Evolutionary conservation across 2,113 vertebrate genomes (phyloP).

Genomic region (Etia nguti): DNA sequence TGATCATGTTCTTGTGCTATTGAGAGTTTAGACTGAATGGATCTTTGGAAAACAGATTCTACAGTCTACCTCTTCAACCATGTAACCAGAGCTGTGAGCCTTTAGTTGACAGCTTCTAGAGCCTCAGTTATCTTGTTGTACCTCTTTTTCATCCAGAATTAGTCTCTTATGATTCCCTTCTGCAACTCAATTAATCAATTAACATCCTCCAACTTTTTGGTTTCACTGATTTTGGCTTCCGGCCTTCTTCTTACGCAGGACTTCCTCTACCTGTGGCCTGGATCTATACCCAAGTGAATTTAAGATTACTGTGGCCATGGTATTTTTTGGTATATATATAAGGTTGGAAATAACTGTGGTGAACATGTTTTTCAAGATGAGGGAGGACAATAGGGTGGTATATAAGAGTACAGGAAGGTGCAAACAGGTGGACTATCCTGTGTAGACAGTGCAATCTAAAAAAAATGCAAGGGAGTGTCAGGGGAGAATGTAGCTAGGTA

Average conservation of each 20-base stretch:
- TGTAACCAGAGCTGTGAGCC: background rate
- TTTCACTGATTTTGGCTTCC: background rate
- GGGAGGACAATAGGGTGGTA: background rate
- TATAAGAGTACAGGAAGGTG: background rate
- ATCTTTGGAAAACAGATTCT: background rate
- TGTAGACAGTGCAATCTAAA: background rate
- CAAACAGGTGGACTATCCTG: background rate
- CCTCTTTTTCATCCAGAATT: background rate
- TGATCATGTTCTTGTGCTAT: background rate
- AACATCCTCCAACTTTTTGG: background rate
- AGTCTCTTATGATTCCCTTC: background rate
- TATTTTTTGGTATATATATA: background rate
- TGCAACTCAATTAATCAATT: background rate
- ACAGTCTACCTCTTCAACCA: background rate
- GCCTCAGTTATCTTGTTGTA: background rate
- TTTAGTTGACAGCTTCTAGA: background rate
- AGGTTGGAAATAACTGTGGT: background rate
- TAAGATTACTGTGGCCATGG: background rate
- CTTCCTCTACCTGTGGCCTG: background rate
- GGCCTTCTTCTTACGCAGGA: too few species aligned
- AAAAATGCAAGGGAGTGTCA: background rate
- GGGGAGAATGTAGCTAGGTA: background rate
- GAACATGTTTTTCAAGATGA: background rate
- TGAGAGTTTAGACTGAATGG: background rate
- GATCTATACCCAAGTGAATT: background rate